Conservation (phyloP, 1,140 invertebrate species). For the Druon quercuslanigerum region DNA sequence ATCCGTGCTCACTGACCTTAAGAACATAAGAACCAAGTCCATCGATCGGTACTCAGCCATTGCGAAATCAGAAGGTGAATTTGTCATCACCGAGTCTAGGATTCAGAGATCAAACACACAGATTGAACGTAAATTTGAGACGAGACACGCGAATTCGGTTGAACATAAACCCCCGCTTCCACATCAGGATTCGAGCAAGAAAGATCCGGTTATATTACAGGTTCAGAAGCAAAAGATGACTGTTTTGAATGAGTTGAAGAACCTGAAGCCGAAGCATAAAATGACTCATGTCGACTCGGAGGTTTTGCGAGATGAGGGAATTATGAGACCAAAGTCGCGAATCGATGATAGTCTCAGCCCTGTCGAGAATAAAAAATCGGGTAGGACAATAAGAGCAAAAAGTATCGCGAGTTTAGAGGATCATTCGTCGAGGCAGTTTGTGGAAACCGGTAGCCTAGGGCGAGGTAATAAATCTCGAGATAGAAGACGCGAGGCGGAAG, state of each 20-base stretch:
- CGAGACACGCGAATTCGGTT: constrained; percentile 57
- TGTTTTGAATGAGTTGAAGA: constrained; percentile 70
- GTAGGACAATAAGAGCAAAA: constrained; percentile 60
- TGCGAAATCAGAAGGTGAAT: constrained; percentile 55
- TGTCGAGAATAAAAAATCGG: constrained; percentile 53
- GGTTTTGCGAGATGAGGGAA: constrained; percentile 71
- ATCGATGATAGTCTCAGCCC: constrained; percentile 72
- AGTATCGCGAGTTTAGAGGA: constrained; percentile 71
- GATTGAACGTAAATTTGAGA: constrained; percentile 70
- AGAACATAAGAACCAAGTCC: constrained; percentile 56
- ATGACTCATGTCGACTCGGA: constrained; percentile 74
- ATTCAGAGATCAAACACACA: constrained; percentile 69
- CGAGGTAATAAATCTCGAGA: constrained; percentile 59
- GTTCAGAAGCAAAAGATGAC: constrained; percentile 73
- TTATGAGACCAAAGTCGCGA: constrained; percentile 72
- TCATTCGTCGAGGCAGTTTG: constrained; percentile 51
- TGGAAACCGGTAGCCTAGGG: constrained; percentile 71
- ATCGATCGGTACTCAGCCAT: constrained; percentile 64
- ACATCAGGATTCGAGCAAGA: constrained; percentile 60
- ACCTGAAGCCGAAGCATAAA: constrained; percentile 69
- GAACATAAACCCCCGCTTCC: constrained; percentile 51
- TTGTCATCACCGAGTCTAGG: constrained; percentile 64
- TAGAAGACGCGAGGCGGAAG: constrained; percentile 54
- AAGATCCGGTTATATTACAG: constrained; percentile 69
- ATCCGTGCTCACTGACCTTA: constrained; percentile 64